Percentiles rank a stretch among this genome's conserved stretches.
Conservation (phyloP, 2,113 vertebrate genomes). For the Dolichallabes microphthalmus region DNA sequence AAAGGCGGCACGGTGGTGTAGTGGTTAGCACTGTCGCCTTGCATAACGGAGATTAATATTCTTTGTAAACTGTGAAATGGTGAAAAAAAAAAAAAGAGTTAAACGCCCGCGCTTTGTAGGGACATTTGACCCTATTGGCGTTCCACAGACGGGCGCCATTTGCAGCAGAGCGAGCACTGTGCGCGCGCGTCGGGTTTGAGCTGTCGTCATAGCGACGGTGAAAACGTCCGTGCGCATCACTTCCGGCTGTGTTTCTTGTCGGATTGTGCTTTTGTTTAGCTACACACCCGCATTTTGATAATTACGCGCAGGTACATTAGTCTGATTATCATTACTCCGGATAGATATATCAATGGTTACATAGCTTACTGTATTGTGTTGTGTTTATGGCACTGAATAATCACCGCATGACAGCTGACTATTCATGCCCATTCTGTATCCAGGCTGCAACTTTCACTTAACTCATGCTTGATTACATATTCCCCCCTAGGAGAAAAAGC, state of each 20-base stretch:
- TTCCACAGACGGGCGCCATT: neutral
- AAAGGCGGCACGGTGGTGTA: too few relatives aligned
- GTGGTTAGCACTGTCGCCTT: too few relatives aligned
- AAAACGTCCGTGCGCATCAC: neutral
- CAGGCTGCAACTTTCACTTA: neutral
- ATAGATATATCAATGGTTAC: too few relatives aligned
- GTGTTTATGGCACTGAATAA: neutral
- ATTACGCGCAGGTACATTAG: neutral
- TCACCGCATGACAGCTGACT: neutral
- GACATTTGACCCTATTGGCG: neutral
- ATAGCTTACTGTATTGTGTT: neutral
- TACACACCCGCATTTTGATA: too few relatives aligned
- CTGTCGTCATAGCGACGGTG: conserved; percentile 15
- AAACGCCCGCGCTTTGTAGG: neutral
- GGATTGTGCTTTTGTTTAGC: neutral
- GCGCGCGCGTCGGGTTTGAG: neutral
- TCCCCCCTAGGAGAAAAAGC: neutral
- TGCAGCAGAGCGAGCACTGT: neutral
- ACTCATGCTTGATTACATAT: neutral
- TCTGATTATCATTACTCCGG: neutral
- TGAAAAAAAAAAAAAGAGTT: too few relatives aligned
- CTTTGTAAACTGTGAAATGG: too few relatives aligned
- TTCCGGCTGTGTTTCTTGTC: neutral
- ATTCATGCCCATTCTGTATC: neutral
- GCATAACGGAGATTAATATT: too few relatives aligned